Percentiles rank a stretch among this genome's conserved stretches.
Evolutionary conservation across 2,113 vertebrate species (phyloP).

Genomic region (Ammodytes marinus): DNA sequence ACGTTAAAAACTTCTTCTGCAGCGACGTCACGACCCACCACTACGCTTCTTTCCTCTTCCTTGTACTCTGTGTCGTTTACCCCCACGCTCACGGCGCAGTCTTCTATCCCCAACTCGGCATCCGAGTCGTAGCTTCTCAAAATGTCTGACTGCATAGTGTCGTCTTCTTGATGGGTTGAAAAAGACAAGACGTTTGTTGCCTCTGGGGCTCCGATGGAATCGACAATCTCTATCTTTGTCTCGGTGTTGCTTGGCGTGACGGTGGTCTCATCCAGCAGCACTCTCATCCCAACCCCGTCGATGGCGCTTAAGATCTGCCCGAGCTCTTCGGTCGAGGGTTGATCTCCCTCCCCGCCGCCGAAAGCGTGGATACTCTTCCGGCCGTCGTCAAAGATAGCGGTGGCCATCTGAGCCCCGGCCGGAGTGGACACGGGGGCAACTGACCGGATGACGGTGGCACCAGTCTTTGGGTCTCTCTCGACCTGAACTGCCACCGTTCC

Average conservation of each 20-base stretch:
- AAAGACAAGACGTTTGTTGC: background rate
- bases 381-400: constrained; percentile 77
- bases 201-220: background rate
- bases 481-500: constrained; percentile 76
- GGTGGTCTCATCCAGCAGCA: constrained; percentile 64
- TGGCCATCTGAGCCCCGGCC: constrained; percentile 4
- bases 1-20: constrained; percentile 10
- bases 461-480: constrained; percentile 78
- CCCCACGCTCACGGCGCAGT: background rate
- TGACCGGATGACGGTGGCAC: constrained; percentile 66
- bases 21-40: background rate
- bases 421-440: constrained; percentile 68
- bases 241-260: constrained; percentile 29
- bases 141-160: background rate
- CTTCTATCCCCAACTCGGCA: constrained; percentile 8
- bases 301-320: constrained; percentile 72
- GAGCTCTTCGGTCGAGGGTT: constrained; percentile 75
- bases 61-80: background rate
- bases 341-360: constrained; percentile 9
- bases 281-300: constrained; percentile 68
- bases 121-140: background rate
- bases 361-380: constrained; percentile 73
- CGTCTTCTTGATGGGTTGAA: background rate
- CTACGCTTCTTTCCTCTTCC: background rate
- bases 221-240: background rate